Conservation (phyloP, 2,888 invertebrate species). For the Dryobotodes eremita region DNA sequence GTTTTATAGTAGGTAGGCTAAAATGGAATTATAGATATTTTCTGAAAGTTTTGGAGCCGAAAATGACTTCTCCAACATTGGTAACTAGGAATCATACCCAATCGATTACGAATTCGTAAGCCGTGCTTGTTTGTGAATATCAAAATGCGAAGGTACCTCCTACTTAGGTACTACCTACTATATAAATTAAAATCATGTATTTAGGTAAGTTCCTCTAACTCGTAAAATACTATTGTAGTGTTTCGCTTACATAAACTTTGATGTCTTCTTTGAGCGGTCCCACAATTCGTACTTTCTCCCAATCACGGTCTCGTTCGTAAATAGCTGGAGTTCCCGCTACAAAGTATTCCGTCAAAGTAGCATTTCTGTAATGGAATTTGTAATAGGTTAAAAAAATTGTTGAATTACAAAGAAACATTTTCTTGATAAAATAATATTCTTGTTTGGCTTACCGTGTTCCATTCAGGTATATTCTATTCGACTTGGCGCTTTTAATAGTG, state of each 20-base stretch:
- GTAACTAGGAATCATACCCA: neutral
- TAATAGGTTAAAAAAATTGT: conserved; percentile 19
- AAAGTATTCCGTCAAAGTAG: conserved; percentile 94
- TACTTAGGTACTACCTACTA: neutral
- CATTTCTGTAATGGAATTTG: conserved; percentile 88
- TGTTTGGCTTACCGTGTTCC: conserved; percentile 92
- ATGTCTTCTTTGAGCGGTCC: conserved; percentile 96
- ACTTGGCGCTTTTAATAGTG: conserved; percentile 93
- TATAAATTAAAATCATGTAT: neutral
- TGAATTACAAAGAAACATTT: conserved; percentile 6
- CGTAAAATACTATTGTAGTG: conserved; percentile 4
- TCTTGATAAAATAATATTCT: neutral
- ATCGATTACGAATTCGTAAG: neutral
- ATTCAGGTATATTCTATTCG: conserved; percentile 94
- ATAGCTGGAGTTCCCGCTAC: conserved; percentile 95
- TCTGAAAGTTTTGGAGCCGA: neutral
- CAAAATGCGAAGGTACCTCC: no score
- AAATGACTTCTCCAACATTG: neutral
- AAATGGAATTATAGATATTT: neutral
- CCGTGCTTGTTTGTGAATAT: neutral
- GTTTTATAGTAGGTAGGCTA: neutral
- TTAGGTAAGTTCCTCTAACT: conserved; percentile 11
- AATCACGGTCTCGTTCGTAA: conserved; percentile 94
- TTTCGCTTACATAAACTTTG: conserved; percentile 93
- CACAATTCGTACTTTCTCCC: conserved; percentile 95